Base-by-base conservation (phyloP, 2,888 invertebrate genomes). In the Rhimphoctona megacephalus region DNA sequence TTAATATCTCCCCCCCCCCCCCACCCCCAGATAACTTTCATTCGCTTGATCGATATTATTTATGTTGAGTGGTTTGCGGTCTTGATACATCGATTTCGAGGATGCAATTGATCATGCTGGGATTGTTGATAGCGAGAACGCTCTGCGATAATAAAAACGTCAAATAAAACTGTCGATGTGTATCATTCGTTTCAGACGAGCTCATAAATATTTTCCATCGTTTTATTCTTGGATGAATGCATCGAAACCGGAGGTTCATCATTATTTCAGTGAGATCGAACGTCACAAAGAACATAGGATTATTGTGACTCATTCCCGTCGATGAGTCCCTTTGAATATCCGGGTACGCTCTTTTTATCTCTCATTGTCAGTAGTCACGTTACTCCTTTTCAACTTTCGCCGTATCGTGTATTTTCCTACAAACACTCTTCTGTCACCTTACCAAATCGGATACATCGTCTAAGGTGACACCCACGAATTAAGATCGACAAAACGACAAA, bases 101-200 rank as follows among this genome's bases (percentile, higher is more conserved):
- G 33, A 33, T 17, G 22, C 46, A n/a, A 43, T 70, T 46, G 70
- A 70, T 70, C 69, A n/a, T 36, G n/a, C 6, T 25, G 30, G 30
- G n/a, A 79, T 39, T 57, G 36, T 43, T 43, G 39, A 54, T 69
- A 14, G 33, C 43, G 61, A 46, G 57, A 67, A 39, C 39, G 43
- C 61, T 46, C 49, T 36, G 19, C 76, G 36, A 36, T 70, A 80
- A 84, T 80, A 80, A 61, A 76, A 80, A 76, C 25, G 52, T 76
- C 76, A 19, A 54, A 81, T 43, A 19, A 33, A 70, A 72, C 49
- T 64, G 33, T 22, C 76, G 46, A 30, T 66, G 64, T 9, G 64
- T 49, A 73, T 73, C 33, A 25, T 61, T 77, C 33, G 46, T 64
- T 54, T 19, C 61, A 33, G 33, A 46, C 33, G 70, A 30, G 8